Conservation (phyloP, 53 echinoderm and acorn worm species). For the Paelopatides confundens region DNA sequence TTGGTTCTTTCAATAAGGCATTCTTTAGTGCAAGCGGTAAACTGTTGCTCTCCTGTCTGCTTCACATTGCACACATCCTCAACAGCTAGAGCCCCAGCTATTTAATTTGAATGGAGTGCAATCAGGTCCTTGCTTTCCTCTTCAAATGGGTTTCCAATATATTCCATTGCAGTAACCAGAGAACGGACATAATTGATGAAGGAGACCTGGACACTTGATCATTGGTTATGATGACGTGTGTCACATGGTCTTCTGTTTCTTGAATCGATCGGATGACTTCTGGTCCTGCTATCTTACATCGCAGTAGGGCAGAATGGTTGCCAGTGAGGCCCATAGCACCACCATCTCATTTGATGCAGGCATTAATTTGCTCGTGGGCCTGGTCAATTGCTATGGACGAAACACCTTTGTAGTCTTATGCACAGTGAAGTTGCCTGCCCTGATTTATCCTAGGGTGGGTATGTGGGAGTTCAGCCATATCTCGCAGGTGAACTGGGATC, state of each 20-base stretch:
- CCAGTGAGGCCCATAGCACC: conserved; percentile 23
- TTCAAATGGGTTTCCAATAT: too few relatives aligned
- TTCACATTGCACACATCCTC: background rate
- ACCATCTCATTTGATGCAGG: conserved; percentile 28
- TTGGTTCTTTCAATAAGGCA: conserved; percentile 11
- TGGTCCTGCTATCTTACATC: conserved; percentile 48
- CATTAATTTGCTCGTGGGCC: conserved; percentile 51
- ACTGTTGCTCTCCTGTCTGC: conserved; percentile 11
- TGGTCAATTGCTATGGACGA: conserved; percentile 49
- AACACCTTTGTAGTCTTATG: conserved; percentile 30
- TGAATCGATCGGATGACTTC: conserved; percentile 32
- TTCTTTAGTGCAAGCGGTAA: background rate
- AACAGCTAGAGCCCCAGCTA: too few relatives aligned
- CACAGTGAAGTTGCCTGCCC: conserved; percentile 33
- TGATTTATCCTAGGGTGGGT: conserved; percentile 9
- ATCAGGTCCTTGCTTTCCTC: too few relatives aligned
- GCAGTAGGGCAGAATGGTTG: conserved; percentile 11
- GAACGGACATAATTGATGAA: too few relatives aligned
- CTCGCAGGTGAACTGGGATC: conserved; percentile 47
- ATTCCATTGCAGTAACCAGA: too few relatives aligned
- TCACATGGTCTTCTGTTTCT: background rate
- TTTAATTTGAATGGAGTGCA: too few relatives aligned
- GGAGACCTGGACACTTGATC: too few relatives aligned
- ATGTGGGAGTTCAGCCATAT: conserved; percentile 20
- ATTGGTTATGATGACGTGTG: too few relatives aligned